These are phyloP conservation scores for Heliconius eleuchia DNA, from an alignment of 1,140 invertebrate species.

Conservation along the genomic window DNA sequence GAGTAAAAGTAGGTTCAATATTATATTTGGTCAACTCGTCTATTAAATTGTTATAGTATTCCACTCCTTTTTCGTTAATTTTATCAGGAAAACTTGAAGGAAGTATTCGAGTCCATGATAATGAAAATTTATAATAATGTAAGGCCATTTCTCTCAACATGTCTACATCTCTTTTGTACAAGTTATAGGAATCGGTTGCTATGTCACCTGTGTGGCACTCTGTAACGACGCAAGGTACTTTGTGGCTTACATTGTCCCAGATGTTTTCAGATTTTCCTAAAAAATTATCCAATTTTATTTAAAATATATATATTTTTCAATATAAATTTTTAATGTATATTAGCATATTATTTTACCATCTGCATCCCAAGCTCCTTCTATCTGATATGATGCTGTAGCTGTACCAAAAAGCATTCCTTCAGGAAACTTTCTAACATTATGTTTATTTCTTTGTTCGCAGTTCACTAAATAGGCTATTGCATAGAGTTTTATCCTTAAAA, in stretches of 20 bases:
- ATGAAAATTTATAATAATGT: conserved; percentile 84
- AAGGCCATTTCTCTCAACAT: conserved; percentile 80
- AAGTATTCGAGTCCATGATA: conserved; percentile 85
- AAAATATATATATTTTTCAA: background rate
- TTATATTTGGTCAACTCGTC: conserved; percentile 80
- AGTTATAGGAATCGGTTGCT: conserved; percentile 65
- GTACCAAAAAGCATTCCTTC: conserved; percentile 39
- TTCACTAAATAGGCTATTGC: background rate
- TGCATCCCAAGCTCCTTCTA: conserved; percentile 17
- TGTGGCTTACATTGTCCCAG: conserved; percentile 82
- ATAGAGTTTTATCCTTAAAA: background rate
- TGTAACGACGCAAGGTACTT: conserved; percentile 73
- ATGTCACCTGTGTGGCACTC: conserved; percentile 81
- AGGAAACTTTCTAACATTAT: conserved; percentile 43
- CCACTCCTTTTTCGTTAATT: conserved; percentile 74
- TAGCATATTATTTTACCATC: conserved; percentile 34
- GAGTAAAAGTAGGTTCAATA: conserved; percentile 69
- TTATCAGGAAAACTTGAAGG: conserved; percentile 79
- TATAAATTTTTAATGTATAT: background rate
- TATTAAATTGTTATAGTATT: conserved; percentile 85
- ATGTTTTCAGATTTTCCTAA: conserved; percentile 53
- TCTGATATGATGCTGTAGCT: conserved; percentile 44
- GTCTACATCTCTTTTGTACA: conserved; percentile 79
- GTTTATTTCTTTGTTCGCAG: conserved; percentile 9
- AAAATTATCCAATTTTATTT: conserved; percentile 5